Conservation (phyloP, 2,797 vertebrate species). For the Pachyuromys duprasi region DNA sequence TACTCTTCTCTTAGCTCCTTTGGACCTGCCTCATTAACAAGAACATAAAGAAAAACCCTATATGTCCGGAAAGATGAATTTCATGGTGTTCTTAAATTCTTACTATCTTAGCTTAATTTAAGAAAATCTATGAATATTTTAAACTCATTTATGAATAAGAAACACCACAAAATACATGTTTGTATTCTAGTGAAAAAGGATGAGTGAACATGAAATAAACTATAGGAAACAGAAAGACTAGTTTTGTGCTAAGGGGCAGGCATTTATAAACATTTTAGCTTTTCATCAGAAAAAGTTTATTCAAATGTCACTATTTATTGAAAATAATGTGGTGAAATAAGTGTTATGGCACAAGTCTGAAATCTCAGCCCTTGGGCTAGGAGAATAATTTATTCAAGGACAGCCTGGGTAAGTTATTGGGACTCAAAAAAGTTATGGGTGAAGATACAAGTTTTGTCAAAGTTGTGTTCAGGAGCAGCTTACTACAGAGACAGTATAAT, state of each 20-base stretch:
- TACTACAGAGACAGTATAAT: neutral
- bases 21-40: neutral
- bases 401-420: neutral
- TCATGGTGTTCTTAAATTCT: neutral
- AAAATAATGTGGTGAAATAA: neutral
- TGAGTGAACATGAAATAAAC: neutral
- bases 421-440: neutral
- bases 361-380: no score
- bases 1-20: neutral
- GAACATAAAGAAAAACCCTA: neutral
- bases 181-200: neutral
- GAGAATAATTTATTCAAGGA: neutral
- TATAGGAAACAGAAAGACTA: neutral
- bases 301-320: constrained; percentile 22
- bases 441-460: neutral
- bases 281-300: neutral
- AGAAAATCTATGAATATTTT: neutral
- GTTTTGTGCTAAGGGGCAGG: neutral
- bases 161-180: neutral
- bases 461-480: constrained; percentile 20
- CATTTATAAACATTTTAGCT: neutral
- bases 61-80: neutral
- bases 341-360: no score
- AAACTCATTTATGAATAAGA: neutral
- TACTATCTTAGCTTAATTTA: neutral